These are phyloP conservation scores for Premnoplex brunnescens DNA, from an alignment of 2,797 vertebrate genomes.

Conservation along the genomic window DNA sequence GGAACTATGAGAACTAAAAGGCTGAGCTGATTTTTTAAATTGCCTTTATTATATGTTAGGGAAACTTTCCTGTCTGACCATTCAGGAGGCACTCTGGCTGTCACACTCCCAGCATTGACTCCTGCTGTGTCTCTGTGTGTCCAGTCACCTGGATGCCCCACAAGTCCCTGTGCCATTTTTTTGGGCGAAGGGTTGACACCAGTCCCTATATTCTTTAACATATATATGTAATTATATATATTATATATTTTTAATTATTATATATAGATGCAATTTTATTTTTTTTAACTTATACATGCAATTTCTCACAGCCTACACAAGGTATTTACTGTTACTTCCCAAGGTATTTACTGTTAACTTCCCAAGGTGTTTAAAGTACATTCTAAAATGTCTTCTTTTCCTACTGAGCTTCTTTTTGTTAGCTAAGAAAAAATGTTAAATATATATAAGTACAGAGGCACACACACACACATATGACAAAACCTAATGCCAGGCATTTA, in stretches of 20 bases:
- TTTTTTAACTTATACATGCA: background rate
- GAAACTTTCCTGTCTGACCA: background rate
- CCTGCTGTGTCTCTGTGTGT: background rate
- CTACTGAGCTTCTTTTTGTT: background rate
- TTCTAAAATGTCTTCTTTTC: background rate
- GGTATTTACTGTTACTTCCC: background rate
- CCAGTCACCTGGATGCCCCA: background rate
- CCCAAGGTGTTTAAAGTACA: background rate
- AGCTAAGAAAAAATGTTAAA: background rate
- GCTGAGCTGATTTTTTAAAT: background rate
- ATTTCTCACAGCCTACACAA: background rate
- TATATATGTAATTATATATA: background rate
- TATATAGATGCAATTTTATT: background rate
- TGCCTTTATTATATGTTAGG: background rate
- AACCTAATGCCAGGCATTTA: background rate
- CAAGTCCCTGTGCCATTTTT: background rate
- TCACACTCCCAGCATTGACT: background rate
- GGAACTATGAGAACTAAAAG: background rate
- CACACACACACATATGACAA: background rate
- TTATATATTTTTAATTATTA: background rate
- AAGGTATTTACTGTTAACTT: background rate
- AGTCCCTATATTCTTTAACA: background rate
- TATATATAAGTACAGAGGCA: rapidly evolving
- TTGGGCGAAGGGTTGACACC: background rate
- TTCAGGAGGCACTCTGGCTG: background rate